Percentiles rank a stretch among this genome's conserved stretches.
phyloP scores from a whole-genome alignment of 64 coral and sea anemone species.

The Astreopora myriophthalma region DNA sequence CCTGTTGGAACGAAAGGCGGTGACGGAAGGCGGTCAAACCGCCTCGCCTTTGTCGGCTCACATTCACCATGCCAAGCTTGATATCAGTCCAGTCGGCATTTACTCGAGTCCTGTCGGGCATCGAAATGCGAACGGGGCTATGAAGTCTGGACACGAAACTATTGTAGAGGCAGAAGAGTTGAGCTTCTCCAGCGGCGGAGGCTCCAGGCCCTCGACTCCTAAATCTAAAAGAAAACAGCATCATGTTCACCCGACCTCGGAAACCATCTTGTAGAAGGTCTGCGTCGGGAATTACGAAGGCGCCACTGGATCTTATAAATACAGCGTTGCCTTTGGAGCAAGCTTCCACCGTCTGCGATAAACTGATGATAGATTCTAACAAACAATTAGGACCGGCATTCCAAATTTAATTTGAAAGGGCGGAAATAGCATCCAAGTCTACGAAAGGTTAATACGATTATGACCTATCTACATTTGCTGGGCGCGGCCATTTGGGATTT shows the following conservation, averaged over 20 bases:
- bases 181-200: neutral
- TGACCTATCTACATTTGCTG: neutral
- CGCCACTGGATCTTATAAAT: neutral
- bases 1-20: conserved; percentile 15
- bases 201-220: conserved; percentile 15
- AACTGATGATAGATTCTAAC: neutral
- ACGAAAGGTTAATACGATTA: neutral
- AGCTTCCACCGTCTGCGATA: neutral
- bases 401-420: too few species aligned
- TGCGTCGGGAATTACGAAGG: too few species aligned
- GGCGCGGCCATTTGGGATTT: neutral
- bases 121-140: conserved; percentile 56
- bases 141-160: conserved; percentile 44
- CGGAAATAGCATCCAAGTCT: neutral
- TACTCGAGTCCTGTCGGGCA: neutral
- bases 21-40: neutral
- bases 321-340: neutral
- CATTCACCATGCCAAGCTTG: neutral
- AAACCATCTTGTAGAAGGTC: neutral
- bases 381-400: too few species aligned
- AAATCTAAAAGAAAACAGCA: neutral
- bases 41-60: neutral
- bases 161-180: conserved; percentile 57
- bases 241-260: neutral
- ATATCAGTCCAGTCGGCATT: neutral